These are phyloP conservation scores for Thysanoteuthis rhombus DNA, from an alignment of 2,888 invertebrate genomes.

Conservation along the genomic window DNA sequence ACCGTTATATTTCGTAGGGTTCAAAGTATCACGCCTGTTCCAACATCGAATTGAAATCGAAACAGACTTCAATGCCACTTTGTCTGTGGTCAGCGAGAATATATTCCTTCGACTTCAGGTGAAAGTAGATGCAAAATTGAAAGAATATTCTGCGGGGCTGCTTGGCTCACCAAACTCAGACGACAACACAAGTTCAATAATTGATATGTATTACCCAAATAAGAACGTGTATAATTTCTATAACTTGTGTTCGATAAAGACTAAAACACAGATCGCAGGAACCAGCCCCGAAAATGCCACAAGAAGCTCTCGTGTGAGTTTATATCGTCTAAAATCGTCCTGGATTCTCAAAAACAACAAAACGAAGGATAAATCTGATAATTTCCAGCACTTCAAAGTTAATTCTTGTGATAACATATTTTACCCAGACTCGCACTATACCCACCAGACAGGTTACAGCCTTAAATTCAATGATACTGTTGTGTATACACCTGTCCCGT, in stretches of 20 bases:
- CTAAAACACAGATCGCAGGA: neutral
- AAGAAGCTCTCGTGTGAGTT: neutral
- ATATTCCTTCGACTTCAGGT: slow-evolving; percentile 42
- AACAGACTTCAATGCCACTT: slow-evolving; percentile 36
- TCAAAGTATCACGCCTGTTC: slow-evolving; percentile 40
- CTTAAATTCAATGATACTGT: slow-evolving; percentile 43
- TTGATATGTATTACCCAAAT: neutral
- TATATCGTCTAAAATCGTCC: neutral
- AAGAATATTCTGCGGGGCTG: slow-evolving; percentile 41
- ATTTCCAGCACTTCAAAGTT: slow-evolving; percentile 33
- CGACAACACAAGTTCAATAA: slow-evolving; percentile 33
- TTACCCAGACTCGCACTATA: slow-evolving; percentile 40
- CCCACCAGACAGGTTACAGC: slow-evolving; percentile 46
- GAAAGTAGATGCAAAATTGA: slow-evolving; percentile 33
- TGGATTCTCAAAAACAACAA: neutral
- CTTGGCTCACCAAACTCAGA: slow-evolving; percentile 42
- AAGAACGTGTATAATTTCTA: neutral
- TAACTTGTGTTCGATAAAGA: neutral
- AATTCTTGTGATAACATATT: slow-evolving; percentile 42
- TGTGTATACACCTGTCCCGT: slow-evolving; percentile 37
- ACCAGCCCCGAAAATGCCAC: neutral
- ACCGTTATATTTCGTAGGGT: slow-evolving; percentile 45
- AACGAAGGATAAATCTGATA: neutral
- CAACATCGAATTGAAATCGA: slow-evolving; percentile 40
- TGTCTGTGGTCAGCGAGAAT: slow-evolving; percentile 41